Evolutionary conservation across 2,113 vertebrate species (phyloP), one percentile per base, ranked within the genome.

Genomic region (Sinocyclocheilus grahami): DNA sequence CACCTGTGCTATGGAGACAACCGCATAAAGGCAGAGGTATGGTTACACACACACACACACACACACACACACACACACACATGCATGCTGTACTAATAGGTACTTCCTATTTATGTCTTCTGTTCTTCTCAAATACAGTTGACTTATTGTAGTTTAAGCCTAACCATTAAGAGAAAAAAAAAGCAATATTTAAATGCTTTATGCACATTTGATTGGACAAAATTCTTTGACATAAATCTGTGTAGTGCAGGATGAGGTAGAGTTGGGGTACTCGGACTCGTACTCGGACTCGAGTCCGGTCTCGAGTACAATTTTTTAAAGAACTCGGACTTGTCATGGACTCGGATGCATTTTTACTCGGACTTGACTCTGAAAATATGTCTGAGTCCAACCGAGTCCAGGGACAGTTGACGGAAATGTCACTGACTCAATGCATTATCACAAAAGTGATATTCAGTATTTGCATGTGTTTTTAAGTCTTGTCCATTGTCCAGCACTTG

Each of bases 1-100:
- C 97, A 97, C 90, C 95, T 97, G 60, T 97, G 96, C 92, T 97
- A 96, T 0, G 97, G 98, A 1, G 98, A 99, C 91, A 98, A 98
- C 95, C 94, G 96, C 90, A 95, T 98, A 42, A 99, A 99, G 89
- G 94, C 94, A 4, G 97, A 99, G 97, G 95, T 95, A 53, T 86
- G 42, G n/a, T 1, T 2, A 80, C 1, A 87, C 27, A 27, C 33
- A 72, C 60, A 58, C 18, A 65, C 9, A 42, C 37, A 39, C 37
- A 37, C 39, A 80, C 1, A 87, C 27, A 80, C 1, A 87, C 27
- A 27, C 30, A 71, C 60, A 58, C 30, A 67, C 6, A 33, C 12
- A 39, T 8, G 33, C 46, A 67, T 53, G 48, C 63, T 2, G 74
- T 62, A 51, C 74, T 51, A 20, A 33, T 10, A 48, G n/a, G 24